phyloP scores from a whole-genome alignment of 2,888 invertebrate genomes.

The Argynnis bischoffii region DNA sequence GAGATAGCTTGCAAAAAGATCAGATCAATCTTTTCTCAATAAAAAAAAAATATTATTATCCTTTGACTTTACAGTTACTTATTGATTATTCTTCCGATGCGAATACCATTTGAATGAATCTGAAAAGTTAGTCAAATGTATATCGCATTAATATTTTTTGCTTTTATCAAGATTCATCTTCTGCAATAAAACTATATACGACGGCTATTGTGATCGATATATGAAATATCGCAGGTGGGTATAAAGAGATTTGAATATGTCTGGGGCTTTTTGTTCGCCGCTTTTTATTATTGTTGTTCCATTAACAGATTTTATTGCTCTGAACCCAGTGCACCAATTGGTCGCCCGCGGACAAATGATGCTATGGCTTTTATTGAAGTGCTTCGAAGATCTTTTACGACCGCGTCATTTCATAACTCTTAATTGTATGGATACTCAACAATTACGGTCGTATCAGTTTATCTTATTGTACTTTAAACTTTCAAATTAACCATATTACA shows the following conservation, averaged over 20 bases:
- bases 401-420: constrained; percentile 54
- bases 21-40: background rate
- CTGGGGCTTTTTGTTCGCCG: constrained; percentile 59
- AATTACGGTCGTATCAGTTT: constrained; percentile 48
- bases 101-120: background rate
- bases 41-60: background rate
- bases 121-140: too few species aligned
- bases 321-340: constrained; percentile 67
- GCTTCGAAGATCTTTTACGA: constrained; percentile 58
- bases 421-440: constrained; percentile 51
- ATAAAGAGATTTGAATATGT: constrained; percentile 64
- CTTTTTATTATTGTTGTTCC: constrained; percentile 71
- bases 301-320: constrained; percentile 71
- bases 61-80: constrained; percentile 9
- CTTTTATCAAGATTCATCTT: too few species aligned
- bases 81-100: background rate
- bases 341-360: constrained; percentile 59
- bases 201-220: constrained; percentile 54
- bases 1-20: constrained; percentile 23
- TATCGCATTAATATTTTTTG: too few species aligned
- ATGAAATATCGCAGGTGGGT: constrained; percentile 48
- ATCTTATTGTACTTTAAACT: constrained; percentile 22
- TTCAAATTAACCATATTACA: constrained; percentile 4
- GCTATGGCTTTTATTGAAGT: constrained; percentile 60
- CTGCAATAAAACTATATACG: constrained; percentile 51